Percentiles rank a stretch among this genome's conserved stretches.
These are phyloP conservation scores for Halotydeus destructor DNA, from an alignment of 1,140 invertebrate species.

Conservation along the genomic window DNA sequence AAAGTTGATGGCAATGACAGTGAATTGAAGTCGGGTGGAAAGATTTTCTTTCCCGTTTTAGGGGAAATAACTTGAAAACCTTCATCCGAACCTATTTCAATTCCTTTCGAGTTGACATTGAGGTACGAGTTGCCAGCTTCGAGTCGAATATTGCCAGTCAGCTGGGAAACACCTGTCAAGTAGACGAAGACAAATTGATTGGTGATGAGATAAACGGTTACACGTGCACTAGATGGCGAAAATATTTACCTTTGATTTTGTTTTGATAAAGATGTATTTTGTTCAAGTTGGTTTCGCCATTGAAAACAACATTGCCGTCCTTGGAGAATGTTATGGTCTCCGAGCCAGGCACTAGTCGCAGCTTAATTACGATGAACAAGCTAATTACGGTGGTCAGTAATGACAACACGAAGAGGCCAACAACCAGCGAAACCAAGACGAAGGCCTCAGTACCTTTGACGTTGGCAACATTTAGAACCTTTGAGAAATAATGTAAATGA, in stretches of 20 bases:
- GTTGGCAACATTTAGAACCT: no score
- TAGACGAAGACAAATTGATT: no score
- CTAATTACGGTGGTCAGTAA: conserved; percentile 8
- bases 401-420: conserved; percentile 8
- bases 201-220: neutral
- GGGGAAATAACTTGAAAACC: conserved; percentile 9
- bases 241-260: conserved; percentile 2
- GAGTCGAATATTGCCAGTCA: conserved; percentile 9
- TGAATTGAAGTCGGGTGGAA: conserved; percentile 9
- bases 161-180: conserved; percentile 1
- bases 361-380: conserved; percentile 10
- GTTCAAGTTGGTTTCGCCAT: conserved; percentile 8
- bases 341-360: conserved; percentile 6
- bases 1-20: conserved; percentile 10
- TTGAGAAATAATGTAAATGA: no score
- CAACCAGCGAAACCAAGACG: conserved; percentile 7
- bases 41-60: conserved; percentile 8
- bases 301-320: conserved; percentile 7
- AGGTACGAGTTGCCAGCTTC: conserved; percentile 6
- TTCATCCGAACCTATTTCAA: conserved; percentile 1
- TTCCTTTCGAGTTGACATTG: conserved; percentile 5
- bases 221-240: neutral
- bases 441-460: conserved; percentile 6
- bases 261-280: conserved; percentile 6
- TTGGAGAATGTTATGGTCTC: conserved; percentile 2